A percentile compares a stretch with the other conserved stretches of the same genome.
Evolutionary conservation across 2,888 invertebrate species (phyloP).

Genomic region (Ceramica pisi): DNA sequence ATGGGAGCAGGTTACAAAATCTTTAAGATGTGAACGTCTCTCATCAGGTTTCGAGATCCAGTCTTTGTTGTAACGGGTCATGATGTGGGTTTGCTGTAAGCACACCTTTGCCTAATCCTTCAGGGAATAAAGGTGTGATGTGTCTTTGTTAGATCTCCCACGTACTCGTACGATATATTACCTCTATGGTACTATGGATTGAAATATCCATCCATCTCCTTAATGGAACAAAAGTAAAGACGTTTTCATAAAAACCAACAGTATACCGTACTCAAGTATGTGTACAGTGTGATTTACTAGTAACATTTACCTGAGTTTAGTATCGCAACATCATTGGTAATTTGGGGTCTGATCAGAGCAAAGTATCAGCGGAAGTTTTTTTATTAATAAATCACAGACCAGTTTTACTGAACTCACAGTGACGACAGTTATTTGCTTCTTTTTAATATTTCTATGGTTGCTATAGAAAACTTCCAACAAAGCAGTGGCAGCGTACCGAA

Average conservation of each 20-base stretch:
- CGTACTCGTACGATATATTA: constrained; percentile 56
- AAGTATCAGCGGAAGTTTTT: background rate
- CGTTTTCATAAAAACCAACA: constrained; percentile 23
- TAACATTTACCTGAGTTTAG: constrained; percentile 3
- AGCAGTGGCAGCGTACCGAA: background rate
- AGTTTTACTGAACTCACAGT: background rate
- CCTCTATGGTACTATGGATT: constrained; percentile 44
- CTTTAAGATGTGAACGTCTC: constrained; percentile 69
- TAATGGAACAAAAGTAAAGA: constrained; percentile 45
- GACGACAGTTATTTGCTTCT: background rate
- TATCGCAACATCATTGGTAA: constrained; percentile 9
- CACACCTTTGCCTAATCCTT: background rate
- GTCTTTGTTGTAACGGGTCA: constrained; percentile 58
- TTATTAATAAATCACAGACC: constrained; percentile 26
- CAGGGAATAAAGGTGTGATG: background rate
- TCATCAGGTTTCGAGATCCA: constrained; percentile 67
- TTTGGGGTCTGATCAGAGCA: constrained; percentile 4
- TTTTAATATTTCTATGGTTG: too few species aligned
- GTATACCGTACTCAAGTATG: constrained; percentile 4
- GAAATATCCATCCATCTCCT: constrained; percentile 42
- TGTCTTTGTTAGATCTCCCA: constrained; percentile 68
- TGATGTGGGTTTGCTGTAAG: background rate
- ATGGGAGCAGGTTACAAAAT: constrained; percentile 59
- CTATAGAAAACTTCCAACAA: background rate
- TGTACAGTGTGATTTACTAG: background rate